These are phyloP conservation scores for Cassiopea xamachana DNA, from an alignment of 30 jellyfish, hydroid and myxozoan species.

Conservation along the genomic window DNA sequence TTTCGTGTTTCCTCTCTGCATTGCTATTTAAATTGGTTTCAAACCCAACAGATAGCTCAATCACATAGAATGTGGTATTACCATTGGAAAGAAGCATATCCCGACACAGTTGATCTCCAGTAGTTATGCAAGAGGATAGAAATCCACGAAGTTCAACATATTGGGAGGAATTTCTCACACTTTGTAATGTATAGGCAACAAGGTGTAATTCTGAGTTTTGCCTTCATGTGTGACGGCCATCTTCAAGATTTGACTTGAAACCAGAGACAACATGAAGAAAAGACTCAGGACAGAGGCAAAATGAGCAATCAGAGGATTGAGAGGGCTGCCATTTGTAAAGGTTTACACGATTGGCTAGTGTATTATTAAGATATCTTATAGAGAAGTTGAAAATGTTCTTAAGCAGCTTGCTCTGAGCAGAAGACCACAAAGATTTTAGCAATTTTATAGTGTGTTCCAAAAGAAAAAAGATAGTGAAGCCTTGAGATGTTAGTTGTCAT, in stretches of 20 bases:
- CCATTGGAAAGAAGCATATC: no score
- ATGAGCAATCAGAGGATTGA: background rate
- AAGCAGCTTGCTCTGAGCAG: background rate
- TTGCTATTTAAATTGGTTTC: no score
- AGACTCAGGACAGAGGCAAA: background rate
- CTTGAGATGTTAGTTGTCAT: slow-evolving; percentile 7
- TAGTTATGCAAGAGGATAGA: no score
- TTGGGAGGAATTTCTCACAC: background rate
- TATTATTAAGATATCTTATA: background rate
- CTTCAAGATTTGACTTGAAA: background rate
- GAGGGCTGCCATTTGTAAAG: background rate
- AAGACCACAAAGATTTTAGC: background rate
- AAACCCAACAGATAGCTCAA: no score
- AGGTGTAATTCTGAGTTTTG: background rate
- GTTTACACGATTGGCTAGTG: background rate
- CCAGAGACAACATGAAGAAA: slow-evolving; percentile 3
- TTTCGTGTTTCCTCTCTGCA: no score
- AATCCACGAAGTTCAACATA: no score
- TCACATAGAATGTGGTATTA: no score
- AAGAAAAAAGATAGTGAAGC: background rate
- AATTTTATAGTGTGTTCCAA: no score
- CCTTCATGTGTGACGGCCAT: slow-evolving; percentile 16
- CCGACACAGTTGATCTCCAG: no score
- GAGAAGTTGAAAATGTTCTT: background rate
- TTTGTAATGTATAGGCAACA: background rate